Conservation (phyloP, 2,113 vertebrate species). For the Oryzias melastigma region DNA sequence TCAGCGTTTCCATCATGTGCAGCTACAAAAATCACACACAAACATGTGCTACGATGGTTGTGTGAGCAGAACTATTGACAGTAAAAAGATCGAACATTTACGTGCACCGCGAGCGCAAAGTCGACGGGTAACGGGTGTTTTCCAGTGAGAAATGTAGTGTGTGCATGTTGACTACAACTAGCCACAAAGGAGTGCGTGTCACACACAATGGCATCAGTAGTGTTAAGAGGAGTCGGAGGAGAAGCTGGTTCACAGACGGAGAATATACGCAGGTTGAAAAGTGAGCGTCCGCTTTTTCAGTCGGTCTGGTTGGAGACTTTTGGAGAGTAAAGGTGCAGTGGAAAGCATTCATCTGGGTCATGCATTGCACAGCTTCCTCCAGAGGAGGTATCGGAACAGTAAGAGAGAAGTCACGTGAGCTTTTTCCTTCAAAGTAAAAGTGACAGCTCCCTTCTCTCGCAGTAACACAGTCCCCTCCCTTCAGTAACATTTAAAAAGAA, state of each 20-base stretch:
- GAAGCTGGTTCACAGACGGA: slow-evolving; percentile 66
- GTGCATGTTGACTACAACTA: slow-evolving; percentile 55
- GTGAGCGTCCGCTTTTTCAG: slow-evolving; percentile 45
- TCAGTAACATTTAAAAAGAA: slow-evolving; percentile 33
- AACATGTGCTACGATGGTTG: slow-evolving; percentile 73
- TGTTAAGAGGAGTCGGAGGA: slow-evolving; percentile 69
- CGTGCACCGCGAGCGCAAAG: slow-evolving; percentile 46
- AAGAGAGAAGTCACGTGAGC: slow-evolving; percentile 42
- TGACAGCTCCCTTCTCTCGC: slow-evolving; percentile 48
- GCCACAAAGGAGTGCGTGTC: slow-evolving; percentile 42
- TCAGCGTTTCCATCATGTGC: slow-evolving; percentile 77
- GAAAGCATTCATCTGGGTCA: slow-evolving; percentile 80
- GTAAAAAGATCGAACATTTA: slow-evolving; percentile 37
- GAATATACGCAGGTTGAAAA: slow-evolving; percentile 45
- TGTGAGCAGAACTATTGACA: slow-evolving; percentile 39
- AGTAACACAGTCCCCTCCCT: slow-evolving; percentile 49
- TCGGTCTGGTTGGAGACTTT: slow-evolving; percentile 38
- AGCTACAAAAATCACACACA: slow-evolving; percentile 62
- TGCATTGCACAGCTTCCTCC: slow-evolving; percentile 90
- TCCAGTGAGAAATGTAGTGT: slow-evolving; percentile 46
- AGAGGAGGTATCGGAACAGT: slow-evolving; percentile 61
- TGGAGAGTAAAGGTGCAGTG: slow-evolving; percentile 48
- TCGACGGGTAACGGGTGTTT: slow-evolving; percentile 48
- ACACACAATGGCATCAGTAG: slow-evolving; percentile 32
- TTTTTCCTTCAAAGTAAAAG: slow-evolving; percentile 43